Base-by-base conservation (phyloP, 2,888 invertebrate genomes). In the Holacanthella duospinosa region DNA sequence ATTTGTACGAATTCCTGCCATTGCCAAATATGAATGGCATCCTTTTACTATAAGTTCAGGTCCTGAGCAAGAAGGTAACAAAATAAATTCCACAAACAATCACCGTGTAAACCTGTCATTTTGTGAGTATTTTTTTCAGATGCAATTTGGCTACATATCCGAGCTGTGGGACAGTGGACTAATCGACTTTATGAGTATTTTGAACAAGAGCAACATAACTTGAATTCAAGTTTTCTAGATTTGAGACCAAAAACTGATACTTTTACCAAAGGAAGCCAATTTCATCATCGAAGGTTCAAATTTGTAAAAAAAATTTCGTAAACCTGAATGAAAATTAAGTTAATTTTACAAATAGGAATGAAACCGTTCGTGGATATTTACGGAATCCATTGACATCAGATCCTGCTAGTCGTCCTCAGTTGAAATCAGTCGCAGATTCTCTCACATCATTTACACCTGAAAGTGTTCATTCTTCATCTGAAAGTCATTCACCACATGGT, bases 41-140 rank as follows among this genome's bases (percentile, higher is more conserved):
- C 94, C 95, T 0, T 94, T 96, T 75, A 95, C 95, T 1, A 88
- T 95, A 70, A 94, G 93, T 79, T 93, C 93, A 74, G 93, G 94
- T 6, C 95, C 95, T 0, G 94, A 95, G 77, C 88, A 92, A 76
- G 87, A 89, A 80, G 89, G 90, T 78, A 68, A 59, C 6, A 36
- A 36, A 36, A 36, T n/a, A 24, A 21, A 21, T 59, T 61, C 24
- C 16, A 6, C 36, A 36, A 36, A 36, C 6, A 36, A 36, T 36
- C 36, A 12, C n/a, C n/a, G n/a, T n/a, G n/a, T n/a, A n/a, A 54
- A 55, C 26, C 26, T 55, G 24, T 25, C 16, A 55, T 26, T 27
- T 26, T 28, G 24, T n/a, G n/a, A n/a, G n/a, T n/a, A 36, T 29
- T 57, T 43, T 60, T 63, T 75, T 12, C 75, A 89, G 93, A 89